Percentiles rank a stretch among this genome's conserved stretches.
Evolutionary conservation across 30 jellyfish, hydroid and myxozoan genomes (phyloP).

Genomic region (Hydractinia symbiolongicarpus): DNA sequence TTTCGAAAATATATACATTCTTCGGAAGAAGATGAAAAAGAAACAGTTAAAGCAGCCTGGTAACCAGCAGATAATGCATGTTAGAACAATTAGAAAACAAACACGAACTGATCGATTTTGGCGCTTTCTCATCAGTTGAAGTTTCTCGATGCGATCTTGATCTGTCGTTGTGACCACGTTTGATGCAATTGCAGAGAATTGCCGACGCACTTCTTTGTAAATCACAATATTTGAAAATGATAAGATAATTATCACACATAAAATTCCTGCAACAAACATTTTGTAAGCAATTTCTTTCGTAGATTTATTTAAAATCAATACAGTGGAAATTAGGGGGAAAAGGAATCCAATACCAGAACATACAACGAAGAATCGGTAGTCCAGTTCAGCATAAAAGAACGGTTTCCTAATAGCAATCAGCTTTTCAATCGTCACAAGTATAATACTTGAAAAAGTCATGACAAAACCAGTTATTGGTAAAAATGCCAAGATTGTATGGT

Average conservation of each 20-base stretch:
- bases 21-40: too few species aligned
- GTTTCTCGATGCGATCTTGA: neutral
- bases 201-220: neutral
- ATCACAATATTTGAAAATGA: neutral
- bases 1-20: neutral
- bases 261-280: neutral
- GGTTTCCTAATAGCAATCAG: neutral
- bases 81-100: neutral
- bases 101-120: neutral
- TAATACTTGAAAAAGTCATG: neutral
- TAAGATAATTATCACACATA: neutral
- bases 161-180: neutral
- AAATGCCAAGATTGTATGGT: neutral
- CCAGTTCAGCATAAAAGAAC: neutral
- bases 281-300: neutral
- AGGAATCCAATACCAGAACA: neutral
- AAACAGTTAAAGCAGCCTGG: neutral
- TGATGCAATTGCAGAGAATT: neutral
- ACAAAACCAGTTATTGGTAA: neutral
- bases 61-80: slow-evolving; percentile 6
- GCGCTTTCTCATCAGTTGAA: neutral
- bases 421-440: slow-evolving; percentile 4
- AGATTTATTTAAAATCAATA: neutral
- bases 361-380: neutral
- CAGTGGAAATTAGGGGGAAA: neutral